Percentiles rank a stretch among this genome's conserved stretches.
phyloP scores from a whole-genome alignment of 2,113 vertebrate genomes.

The Myiozetetes cayanensis region DNA sequence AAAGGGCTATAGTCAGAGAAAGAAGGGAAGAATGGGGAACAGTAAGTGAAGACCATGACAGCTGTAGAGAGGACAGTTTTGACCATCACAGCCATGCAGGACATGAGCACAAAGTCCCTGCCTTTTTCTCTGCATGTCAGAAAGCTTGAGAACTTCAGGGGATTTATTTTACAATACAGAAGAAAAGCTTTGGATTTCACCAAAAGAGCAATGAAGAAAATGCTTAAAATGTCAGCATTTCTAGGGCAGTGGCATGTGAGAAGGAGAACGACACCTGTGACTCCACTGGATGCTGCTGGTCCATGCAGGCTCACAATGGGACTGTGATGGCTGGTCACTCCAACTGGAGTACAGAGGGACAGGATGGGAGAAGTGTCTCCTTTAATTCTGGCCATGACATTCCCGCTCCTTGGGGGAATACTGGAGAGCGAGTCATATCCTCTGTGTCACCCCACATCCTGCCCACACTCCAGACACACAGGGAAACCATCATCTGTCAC shows the following conservation, averaged over 20 bases:
- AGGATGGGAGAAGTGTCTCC: slow-evolving; percentile 5
- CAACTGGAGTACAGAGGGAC: background rate
- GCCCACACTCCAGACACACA: slow-evolving; percentile 20
- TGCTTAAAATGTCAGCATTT: background rate
- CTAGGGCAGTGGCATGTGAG: background rate
- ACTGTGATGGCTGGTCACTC: fast-evolving
- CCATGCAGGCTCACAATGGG: background rate
- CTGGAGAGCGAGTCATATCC: slow-evolving; percentile 47
- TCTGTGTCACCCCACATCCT: slow-evolving; percentile 66
- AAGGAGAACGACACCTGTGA: background rate
- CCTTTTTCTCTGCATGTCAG: background rate
- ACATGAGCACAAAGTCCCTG: background rate
- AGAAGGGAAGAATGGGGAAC: background rate
- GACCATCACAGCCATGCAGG: background rate
- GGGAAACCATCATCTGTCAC: background rate
- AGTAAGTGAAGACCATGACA: background rate
- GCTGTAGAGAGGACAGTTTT: background rate
- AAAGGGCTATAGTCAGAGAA: background rate
- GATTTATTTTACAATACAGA: background rate
- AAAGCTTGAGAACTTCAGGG: slow-evolving; percentile 1
- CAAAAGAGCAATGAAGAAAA: background rate
- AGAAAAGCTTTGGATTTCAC: background rate
- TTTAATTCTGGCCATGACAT: background rate
- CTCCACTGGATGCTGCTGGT: background rate
- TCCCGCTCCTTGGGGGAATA: background rate